These are phyloP conservation scores for Prionace glauca DNA, from an alignment of 2,797 vertebrate genomes.

Conservation along the genomic window DNA sequence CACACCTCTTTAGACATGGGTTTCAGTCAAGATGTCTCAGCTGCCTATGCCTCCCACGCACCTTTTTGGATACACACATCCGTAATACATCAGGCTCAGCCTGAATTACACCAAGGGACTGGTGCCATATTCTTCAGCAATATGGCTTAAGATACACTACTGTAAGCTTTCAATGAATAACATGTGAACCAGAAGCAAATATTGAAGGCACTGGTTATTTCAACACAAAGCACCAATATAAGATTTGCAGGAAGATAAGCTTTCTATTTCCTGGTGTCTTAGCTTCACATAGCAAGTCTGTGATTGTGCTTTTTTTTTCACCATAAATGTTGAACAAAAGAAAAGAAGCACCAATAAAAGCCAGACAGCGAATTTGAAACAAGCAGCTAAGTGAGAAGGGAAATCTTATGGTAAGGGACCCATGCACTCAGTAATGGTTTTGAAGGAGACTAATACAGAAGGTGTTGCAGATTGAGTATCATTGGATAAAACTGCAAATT, in stretches of 20 bases:
- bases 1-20: neutral
- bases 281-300: neutral
- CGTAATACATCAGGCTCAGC: neutral
- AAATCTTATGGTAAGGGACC: neutral
- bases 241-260: neutral
- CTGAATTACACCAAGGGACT: neutral
- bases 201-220: neutral
- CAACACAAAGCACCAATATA: neutral
- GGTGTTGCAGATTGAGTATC: neutral
- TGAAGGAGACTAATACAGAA: neutral
- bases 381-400: neutral
- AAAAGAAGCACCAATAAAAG: neutral
- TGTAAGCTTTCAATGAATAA: neutral
- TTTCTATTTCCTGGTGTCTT: neutral
- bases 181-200: neutral
- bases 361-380: neutral
- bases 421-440: neutral
- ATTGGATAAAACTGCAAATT: neutral
- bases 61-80: neutral
- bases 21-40: neutral
- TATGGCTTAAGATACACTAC: neutral
- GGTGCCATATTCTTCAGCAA: neutral
- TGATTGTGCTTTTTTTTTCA: neutral
- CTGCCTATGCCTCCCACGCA: conserved; percentile 3
- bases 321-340: neutral